Base-by-base conservation (phyloP, 2,797 vertebrate genomes). In the Knipowitschia caucasica region DNA sequence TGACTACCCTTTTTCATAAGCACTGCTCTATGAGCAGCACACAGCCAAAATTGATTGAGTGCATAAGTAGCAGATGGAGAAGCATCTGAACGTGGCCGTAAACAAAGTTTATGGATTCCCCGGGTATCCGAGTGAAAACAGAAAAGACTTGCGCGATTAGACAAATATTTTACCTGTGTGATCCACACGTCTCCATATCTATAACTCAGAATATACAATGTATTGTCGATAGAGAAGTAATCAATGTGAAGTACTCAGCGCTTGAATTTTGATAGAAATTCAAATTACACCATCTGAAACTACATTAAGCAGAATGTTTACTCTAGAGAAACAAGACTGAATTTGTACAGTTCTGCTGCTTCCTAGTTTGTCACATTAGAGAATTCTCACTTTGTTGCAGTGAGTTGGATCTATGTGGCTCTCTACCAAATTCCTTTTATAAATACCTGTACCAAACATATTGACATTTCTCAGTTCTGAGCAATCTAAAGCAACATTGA, bases 51-150 rank as follows among this genome's bases (percentile, higher is more conserved):
- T 72, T 71, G 71, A 76, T 81, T 77, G 61, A 69, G 7, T 72
- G 65, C 75, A 75, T 77, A 52, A 63, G 67, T 62, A 76, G 71
- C 73, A 81, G 77, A 72, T 69, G 77, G 71, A 55, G 65, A 15
- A 60, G 68, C 70, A 62, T 61, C 61, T 70, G 64, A 78, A 71
- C 50, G 64, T 23, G 46, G 62, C 7, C 0, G 73, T 73, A 78
- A 77, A 82, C 75, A 79, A 67, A 74, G 64, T 67, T 78, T 69
- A 63, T 39, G 62, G 62, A 71, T 71, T 66, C 78, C 35, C 49
- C 29, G 36, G 62, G 53, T 60, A 42, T 52, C 59, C 40, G 50
- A 42, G 39, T 54, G 51, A 40, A 58, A 47, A 73, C 58, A 53
- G 43, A 27, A 18, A 0, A 38, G 4, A 42, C 56, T 51, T 31